Conservation (phyloP, 2,113 vertebrate genomes). For the Neoarius graeffei region DNA sequence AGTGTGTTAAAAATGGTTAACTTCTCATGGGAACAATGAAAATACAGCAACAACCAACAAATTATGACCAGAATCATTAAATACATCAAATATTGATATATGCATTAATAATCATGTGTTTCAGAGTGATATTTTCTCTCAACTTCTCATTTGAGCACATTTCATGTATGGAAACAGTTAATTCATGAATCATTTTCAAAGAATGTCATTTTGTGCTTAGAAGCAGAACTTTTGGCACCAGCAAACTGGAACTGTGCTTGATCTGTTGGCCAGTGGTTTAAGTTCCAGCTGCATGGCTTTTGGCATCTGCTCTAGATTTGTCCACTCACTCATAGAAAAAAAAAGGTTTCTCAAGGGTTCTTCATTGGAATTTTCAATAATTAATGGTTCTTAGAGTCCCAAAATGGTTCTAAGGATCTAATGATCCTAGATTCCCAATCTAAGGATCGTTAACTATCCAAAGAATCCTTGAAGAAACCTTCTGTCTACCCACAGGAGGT, state of each 20-base stretch:
- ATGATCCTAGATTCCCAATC: neutral
- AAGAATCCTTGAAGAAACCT: neutral
- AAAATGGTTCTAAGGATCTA: neutral
- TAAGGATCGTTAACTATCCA: neutral
- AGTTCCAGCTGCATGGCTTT: neutral
- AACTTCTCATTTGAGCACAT: neutral
- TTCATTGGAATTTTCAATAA: neutral
- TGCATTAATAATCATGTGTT: neutral
- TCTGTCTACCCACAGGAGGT: neutral
- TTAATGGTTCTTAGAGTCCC: neutral
- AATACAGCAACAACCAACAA: neutral
- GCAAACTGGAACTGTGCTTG: neutral
- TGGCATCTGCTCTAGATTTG: neutral
- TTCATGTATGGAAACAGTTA: neutral
- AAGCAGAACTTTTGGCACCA: too few relatives aligned
- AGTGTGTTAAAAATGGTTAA: neutral
- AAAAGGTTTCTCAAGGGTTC: neutral
- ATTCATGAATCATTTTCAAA: neutral
- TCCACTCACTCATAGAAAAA: neutral
- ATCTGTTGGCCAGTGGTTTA: neutral
- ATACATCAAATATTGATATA: neutral
- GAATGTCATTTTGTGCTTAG: too few relatives aligned
- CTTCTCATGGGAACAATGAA: neutral
- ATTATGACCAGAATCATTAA: neutral
- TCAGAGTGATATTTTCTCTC: neutral